phyloP scores from a whole-genome alignment of 2,888 invertebrate species.

The Conops quadrifasciatus region DNA sequence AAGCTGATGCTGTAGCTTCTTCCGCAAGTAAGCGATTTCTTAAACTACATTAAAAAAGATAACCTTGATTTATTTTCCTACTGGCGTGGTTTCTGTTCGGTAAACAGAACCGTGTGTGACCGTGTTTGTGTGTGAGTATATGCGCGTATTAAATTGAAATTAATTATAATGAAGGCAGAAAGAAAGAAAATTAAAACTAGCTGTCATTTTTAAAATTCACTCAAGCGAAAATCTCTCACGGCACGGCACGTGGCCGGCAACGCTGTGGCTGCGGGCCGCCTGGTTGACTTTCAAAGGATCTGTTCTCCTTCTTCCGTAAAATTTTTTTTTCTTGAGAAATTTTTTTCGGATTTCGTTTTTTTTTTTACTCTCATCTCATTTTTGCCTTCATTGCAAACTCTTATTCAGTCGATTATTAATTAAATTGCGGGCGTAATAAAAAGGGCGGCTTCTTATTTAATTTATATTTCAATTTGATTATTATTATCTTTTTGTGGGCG shows the following conservation, averaged over 20 bases:
- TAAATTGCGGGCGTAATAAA: slow-evolving; percentile 10
- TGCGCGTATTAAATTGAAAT: slow-evolving; percentile 17
- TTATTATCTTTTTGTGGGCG: not conserved
- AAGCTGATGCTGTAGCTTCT: too few relatives aligned
- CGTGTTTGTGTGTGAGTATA: not conserved
- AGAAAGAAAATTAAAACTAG: not conserved
- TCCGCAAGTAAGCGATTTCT: too few relatives aligned
- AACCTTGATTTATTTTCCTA: too few relatives aligned
- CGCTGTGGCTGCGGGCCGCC: not conserved
- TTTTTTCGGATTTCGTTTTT: slow-evolving; percentile 16
- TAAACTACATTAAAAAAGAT: too few relatives aligned
- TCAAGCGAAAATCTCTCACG: slow-evolving; percentile 3
- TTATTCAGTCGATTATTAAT: slow-evolving; percentile 33
- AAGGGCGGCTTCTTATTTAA: not conserved
- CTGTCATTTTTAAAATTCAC: slow-evolving; percentile 14
- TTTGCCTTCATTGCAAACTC: too few relatives aligned
- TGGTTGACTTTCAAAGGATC: not conserved
- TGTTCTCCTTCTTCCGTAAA: not conserved
- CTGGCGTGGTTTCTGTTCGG: too few relatives aligned
- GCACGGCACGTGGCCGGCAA: not conserved
- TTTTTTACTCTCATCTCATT: too few relatives aligned
- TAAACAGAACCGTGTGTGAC: too few relatives aligned
- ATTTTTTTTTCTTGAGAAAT: not conserved
- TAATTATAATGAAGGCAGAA: slow-evolving; percentile 13
- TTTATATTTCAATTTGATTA: not conserved